These are phyloP conservation scores for Cervus canadensis DNA, from an alignment of 2,113 vertebrate genomes.

Conservation along the genomic window DNA sequence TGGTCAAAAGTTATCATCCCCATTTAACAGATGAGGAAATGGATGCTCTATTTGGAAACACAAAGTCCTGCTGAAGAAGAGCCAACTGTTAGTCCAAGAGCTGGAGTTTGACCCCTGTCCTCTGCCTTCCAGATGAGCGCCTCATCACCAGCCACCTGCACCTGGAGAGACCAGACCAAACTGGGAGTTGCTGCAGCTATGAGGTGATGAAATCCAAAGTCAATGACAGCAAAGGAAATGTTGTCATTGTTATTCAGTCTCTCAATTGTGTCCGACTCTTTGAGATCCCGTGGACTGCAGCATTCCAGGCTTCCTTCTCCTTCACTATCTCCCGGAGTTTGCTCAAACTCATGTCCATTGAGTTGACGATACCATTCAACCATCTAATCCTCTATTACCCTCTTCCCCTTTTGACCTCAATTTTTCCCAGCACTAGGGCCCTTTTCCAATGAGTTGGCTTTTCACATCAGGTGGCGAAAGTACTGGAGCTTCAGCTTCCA, in stretches of 20 bases:
- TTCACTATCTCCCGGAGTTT: not conserved
- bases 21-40: not conserved
- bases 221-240: not conserved
- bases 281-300: not conserved
- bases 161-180: not conserved
- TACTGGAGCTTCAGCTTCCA: not conserved
- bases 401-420: not conserved
- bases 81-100: not conserved
- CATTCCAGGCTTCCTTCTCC: not conserved
- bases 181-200: not conserved
- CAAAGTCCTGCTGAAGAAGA: not conserved
- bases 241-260: not conserved
- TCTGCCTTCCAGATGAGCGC: not conserved
- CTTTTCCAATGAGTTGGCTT: not conserved
- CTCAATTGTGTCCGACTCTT: not conserved
- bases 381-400: not conserved
- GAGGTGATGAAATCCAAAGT: not conserved
- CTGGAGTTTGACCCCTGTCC: not conserved
- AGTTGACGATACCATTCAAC: not conserved
- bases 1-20: not conserved
- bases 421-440: not conserved
- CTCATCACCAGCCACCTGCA: not conserved
- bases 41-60: not conserved
- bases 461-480: not conserved
- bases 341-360: not conserved